Evolutionary conservation across 2,797 vertebrate species (phyloP), one percentile per base, ranked within the genome.

Genomic region (Nannoperca obscura): DNA sequence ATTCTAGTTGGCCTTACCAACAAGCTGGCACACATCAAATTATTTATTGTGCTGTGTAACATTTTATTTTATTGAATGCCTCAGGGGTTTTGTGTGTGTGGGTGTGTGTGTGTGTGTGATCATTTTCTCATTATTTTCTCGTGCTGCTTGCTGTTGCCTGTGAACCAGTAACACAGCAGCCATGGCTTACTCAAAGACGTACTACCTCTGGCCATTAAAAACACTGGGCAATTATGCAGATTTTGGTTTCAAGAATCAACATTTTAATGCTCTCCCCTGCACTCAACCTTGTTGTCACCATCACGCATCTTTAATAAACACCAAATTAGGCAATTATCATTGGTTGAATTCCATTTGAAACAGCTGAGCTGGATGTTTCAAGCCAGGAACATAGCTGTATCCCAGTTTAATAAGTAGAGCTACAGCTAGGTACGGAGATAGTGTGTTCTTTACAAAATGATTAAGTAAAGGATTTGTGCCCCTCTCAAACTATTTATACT

Each of bases 191-290:
- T 80, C 24, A 46, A 67, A 83, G 20, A 71, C 42, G 42, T 30
- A 40, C 34, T 60, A 75, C 44, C 58, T 71, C 62, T 53, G 53
- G 44, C 13, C 15, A 3, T 76, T 82, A 49, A 57, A 80, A 58
- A 59, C 42, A 10, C 30, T 32, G 30, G 55, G 34, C 49, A 79
- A 77, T 85, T 86, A 81, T 76, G 53, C 24, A 66, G 61, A 83
- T 68, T 76, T 60, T 57, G 13, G 30, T 71, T 83, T 66, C 32
- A 58, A 59, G 60, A 76, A 75, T 76, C 67, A 74, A 67, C 3
- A 22, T 59, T 65, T 54, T 27, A 62, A 40, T 49, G 13, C 11
- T 53, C 36, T 58, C 17, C 20, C 55, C 42, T 52, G 54, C 17
- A 36, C 74, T 34, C 46, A 9, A 30, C 15, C 10, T 3, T 50